Conservation (phyloP, 2,113 vertebrate species). For the Podarcis muralis region DNA sequence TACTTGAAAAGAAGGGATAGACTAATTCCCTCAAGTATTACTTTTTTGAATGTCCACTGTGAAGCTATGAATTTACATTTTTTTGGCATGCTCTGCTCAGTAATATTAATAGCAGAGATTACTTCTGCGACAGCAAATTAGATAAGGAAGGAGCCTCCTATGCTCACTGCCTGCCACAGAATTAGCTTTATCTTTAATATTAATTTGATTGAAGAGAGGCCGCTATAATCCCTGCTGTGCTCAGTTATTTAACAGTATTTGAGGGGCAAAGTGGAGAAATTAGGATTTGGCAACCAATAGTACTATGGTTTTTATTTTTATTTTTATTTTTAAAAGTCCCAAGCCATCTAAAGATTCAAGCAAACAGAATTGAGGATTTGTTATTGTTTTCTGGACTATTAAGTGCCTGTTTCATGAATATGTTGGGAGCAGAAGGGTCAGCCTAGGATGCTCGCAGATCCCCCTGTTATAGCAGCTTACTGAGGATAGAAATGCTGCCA, state of each 20-base stretch:
- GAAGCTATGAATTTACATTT: conserved; percentile 31
- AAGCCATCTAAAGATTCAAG: background rate
- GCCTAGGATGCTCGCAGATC: background rate
- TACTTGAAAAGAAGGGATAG: conserved; percentile 13
- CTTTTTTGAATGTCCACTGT: background rate
- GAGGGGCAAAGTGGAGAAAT: background rate
- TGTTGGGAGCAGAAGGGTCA: background rate
- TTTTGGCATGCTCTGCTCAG: conserved; percentile 33
- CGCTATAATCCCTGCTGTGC: conserved; percentile 13
- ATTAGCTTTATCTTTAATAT: conserved; percentile 46
- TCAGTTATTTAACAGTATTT: background rate
- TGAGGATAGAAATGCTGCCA: background rate
- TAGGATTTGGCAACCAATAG: background rate
- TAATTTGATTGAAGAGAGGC: conserved; percentile 53
- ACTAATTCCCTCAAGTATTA: background rate
- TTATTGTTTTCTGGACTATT: background rate
- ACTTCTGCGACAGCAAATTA: conserved; percentile 51
- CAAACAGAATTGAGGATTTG: background rate
- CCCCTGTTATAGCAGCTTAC: background rate
- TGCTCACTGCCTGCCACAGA: conserved; percentile 21
- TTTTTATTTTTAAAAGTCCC: background rate
- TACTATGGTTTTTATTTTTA: background rate
- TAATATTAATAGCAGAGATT: conserved; percentile 46
- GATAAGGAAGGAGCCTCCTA: conserved; percentile 18
- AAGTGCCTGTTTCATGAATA: background rate